Evolutionary conservation across 2,113 vertebrate genomes (phyloP), one percentile per base, ranked within the genome.

Genomic region (Apaloderma vittatum): DNA sequence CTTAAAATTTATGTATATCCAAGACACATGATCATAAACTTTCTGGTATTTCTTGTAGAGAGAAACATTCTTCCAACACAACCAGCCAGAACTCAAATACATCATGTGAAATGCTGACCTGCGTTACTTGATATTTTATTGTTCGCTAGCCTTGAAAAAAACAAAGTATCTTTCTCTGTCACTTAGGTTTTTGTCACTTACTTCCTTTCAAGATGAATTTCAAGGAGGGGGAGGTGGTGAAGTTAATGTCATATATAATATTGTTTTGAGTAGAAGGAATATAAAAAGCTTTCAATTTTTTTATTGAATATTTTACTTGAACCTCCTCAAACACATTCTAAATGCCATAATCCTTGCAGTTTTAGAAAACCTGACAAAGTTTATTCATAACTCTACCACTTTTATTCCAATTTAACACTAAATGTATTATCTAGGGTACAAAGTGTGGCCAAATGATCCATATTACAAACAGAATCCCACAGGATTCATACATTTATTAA

Each of bases 111-210:
- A 97, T 85, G 89, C 71, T 91, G 93, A 95, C 55, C 88, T 86
- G 93, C 94, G 86, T 86, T 86, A 96, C 78, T 89, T 95, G 81
- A 61, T 94, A 92, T 93, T 95, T 88, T 76, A 86, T 90, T 92
- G 87, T 57, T 77, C 26, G 58, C 57, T 15, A 88, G 40, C 68
- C 65, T 95, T 91, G 63, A 48, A 82, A 92, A 94, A 63, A 92
- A 97, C 86, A 82, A 75, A 86, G 45, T 70, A 88, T 85, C 61
- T 88, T 92, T 90, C 79, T 92, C 59, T 94, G 85, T 93, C 83
- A 86, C 40, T 94, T 95, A 72, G 11, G 61, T 84, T 63, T 95
- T 91, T 97, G 86, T 91, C 83, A 93, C 76, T 86, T 76, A 61
- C 51, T 66, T 76, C 34, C 61, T 91, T 94, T 94, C 83, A 72